Evolutionary conservation across 2,797 vertebrate genomes (phyloP).

Genomic region (Crocodylus rhombifer): DNA sequence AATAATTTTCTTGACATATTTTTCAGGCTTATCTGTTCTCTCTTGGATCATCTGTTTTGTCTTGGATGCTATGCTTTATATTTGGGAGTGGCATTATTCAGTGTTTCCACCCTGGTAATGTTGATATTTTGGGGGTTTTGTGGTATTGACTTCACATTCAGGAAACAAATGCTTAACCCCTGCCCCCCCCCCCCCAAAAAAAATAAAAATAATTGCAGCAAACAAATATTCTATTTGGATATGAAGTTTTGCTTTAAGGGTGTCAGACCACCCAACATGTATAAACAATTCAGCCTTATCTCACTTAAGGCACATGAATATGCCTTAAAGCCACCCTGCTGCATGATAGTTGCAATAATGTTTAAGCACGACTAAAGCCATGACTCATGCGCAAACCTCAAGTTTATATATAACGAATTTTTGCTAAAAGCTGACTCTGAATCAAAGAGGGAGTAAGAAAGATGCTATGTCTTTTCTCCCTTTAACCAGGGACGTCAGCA

Average conservation of each 20-base stretch:
- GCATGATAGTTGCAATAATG: background rate
- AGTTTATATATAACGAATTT: constrained; percentile 15
- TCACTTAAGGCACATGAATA: background rate
- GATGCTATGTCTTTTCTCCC: background rate
- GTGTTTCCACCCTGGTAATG: constrained; percentile 36
- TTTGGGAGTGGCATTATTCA: constrained; percentile 39
- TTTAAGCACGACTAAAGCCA: constrained; percentile 37
- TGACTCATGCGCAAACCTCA: constrained; percentile 29
- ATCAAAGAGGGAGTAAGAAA: background rate
- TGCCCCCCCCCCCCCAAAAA: background rate
- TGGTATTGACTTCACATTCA: constrained; percentile 1
- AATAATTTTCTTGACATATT: too few species aligned
- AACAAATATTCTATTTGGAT: constrained; percentile 37
- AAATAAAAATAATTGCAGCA: background rate
- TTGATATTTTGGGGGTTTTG: constrained; percentile 33
- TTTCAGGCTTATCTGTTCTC: too few species aligned
- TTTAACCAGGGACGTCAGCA: background rate
- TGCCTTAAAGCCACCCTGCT: background rate
- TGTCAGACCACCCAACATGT: background rate
- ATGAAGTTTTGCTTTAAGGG: background rate
- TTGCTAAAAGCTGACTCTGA: constrained; percentile 61
- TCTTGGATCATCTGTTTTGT: background rate
- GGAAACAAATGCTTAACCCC: constrained; percentile 33
- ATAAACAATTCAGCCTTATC: constrained; percentile 15
- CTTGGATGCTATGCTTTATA: constrained; percentile 27